These are phyloP conservation scores for Nowickia ferox DNA, from an alignment of 2,888 invertebrate genomes.

Conservation along the genomic window DNA sequence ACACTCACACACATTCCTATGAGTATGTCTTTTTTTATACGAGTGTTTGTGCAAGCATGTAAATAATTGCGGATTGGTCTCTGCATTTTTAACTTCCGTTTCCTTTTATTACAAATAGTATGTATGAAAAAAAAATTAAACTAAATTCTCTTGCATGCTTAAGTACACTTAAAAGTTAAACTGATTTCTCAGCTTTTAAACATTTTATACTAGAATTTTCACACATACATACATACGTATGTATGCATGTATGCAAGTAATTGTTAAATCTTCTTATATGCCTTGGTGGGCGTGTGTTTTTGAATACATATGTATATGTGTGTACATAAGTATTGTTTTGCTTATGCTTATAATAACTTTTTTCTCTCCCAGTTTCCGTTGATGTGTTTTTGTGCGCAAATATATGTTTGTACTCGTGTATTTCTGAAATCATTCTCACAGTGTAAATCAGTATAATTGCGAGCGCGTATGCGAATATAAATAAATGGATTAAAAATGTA, in stretches of 20 bases:
- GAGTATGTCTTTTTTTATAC: conserved; percentile 30
- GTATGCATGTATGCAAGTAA: conserved; percentile 5
- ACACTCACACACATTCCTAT: background rate
- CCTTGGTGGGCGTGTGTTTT: background rate
- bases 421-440: conserved; percentile 57
- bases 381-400: background rate
- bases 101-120: conserved; percentile 59
- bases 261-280: conserved; percentile 5
- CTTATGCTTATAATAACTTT: background rate
- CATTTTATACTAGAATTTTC: conserved; percentile 34
- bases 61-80: conserved; percentile 60
- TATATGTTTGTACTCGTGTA: background rate
- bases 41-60: conserved; percentile 22
- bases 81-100: conserved; percentile 68
- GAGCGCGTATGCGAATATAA: no score
- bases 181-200: conserved; percentile 47
- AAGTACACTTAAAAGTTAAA: conserved; percentile 70
- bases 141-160: conserved; percentile 67
- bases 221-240: background rate
- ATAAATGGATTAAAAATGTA: no score
- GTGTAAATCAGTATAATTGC: no score
- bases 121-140: conserved; percentile 32
- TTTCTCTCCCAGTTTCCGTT: background rate
- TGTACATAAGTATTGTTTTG: conserved; percentile 13
- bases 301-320: background rate